Percentiles rank a stretch among this genome's conserved stretches.
phyloP scores from a whole-genome alignment of 2,113 vertebrate genomes.

The Hemibagrus wyckioides region DNA sequence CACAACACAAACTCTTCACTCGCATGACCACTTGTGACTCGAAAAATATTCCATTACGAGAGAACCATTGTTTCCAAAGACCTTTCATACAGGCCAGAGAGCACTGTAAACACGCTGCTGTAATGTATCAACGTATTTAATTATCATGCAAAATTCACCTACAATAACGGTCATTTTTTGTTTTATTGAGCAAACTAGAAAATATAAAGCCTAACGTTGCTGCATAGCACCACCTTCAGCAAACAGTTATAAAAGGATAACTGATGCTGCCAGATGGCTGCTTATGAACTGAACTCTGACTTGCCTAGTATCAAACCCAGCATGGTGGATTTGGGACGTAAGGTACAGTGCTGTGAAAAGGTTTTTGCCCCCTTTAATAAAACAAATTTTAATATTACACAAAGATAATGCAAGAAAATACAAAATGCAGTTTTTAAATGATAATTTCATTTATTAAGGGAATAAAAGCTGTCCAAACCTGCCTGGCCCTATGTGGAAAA shows the following conservation, averaged over 20 bases:
- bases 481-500: too few species aligned
- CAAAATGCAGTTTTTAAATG: too few species aligned
- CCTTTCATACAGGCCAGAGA: neutral
- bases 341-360: too few species aligned
- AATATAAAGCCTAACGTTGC: slow-evolving; percentile 1
- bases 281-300: neutral
- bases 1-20: slow-evolving; percentile 28
- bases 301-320: neutral
- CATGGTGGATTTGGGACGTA: neutral
- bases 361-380: too few species aligned
- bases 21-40: slow-evolving; percentile 22
- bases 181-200: neutral
- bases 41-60: slow-evolving; percentile 49
- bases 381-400: too few species aligned
- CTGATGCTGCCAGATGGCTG: slow-evolving; percentile 34
- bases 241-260: slow-evolving; percentile 27
- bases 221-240: slow-evolving; percentile 26
- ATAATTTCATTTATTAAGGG: too few species aligned
- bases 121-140: neutral
- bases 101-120: neutral
- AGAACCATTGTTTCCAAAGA: slow-evolving; percentile 39
- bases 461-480: too few species aligned
- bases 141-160: neutral
- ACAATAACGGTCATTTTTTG: neutral
- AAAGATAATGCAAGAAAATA: too few species aligned